These are phyloP conservation scores for Antidorcas marsupialis DNA, from an alignment of 2,113 vertebrate genomes.

Conservation along the genomic window DNA sequence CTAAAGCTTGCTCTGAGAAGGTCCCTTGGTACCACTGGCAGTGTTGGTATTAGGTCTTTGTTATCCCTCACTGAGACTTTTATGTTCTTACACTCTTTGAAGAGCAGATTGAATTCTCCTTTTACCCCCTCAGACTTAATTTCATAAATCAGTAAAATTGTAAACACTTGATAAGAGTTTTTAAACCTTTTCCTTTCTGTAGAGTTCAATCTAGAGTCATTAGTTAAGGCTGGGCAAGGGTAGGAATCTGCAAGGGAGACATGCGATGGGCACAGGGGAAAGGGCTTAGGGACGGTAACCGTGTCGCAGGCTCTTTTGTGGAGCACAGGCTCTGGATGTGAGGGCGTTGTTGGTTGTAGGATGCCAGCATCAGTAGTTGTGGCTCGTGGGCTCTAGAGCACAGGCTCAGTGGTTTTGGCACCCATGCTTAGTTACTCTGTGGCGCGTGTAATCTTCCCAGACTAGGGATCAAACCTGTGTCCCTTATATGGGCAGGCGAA, in stretches of 20 bases:
- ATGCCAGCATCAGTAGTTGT: neutral
- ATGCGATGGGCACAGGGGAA: accelerated
- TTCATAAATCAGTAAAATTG: neutral
- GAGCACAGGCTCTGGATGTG: neutral
- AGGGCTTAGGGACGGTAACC: neutral
- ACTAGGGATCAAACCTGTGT: neutral
- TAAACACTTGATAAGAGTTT: neutral
- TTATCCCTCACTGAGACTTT: neutral
- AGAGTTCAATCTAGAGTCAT: neutral
- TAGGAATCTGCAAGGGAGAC: neutral
- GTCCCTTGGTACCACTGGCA: neutral
- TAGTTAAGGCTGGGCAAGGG: neutral
- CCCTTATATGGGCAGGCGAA: neutral
- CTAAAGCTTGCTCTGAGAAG: neutral
- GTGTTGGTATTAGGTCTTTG: neutral
- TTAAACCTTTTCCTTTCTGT: neutral
- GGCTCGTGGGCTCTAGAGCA: neutral
- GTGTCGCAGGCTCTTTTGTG: neutral
- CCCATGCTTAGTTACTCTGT: neutral
- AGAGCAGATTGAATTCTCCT: neutral
- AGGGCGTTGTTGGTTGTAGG: neutral
- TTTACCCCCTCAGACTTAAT: neutral
- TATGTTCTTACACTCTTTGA: neutral
- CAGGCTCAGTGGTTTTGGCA: neutral
- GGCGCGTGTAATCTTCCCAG: neutral